phyloP scores from a whole-genome alignment of 2,888 invertebrate genomes.

The Campaea margaritaria region DNA sequence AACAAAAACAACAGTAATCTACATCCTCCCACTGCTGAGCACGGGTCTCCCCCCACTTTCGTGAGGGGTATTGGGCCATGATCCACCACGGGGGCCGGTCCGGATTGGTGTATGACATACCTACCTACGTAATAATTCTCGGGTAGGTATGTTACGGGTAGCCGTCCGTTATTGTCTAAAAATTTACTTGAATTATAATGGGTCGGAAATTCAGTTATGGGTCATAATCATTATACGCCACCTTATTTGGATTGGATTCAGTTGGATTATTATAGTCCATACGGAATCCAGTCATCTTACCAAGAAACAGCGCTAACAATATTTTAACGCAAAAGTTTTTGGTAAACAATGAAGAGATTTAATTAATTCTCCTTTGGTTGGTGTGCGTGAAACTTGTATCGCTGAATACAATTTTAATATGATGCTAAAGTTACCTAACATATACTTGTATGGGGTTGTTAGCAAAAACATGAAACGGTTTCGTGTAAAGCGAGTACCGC shows the following conservation, averaged over 20 bases:
- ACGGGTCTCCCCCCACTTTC: no score
- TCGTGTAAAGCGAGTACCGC: no score
- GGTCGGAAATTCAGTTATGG: no score
- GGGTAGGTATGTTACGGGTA: no score
- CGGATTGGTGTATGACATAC: no score
- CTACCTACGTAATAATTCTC: no score
- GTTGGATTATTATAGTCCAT: not conserved
- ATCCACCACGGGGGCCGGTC: no score
- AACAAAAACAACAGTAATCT: no score
- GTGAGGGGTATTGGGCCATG: no score
- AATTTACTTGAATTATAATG: no score
- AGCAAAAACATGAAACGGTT: not conserved
- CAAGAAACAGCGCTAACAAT: conserved; percentile 18
- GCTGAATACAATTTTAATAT: conserved; percentile 19
- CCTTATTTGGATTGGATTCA: not conserved
- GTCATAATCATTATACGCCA: not conserved
- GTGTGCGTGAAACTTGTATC: conserved; percentile 21
- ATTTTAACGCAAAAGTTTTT: conserved; percentile 31
- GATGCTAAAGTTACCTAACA: conserved; percentile 8
- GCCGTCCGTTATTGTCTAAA: no score
- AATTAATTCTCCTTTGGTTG: conserved; percentile 38
- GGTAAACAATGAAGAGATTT: conserved; percentile 38
- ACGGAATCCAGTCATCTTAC: conserved; percentile 17
- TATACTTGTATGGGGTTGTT: not conserved
- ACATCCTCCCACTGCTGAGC: no score